A percentile compares a stretch with the other conserved stretches of the same genome.
phyloP scores from a whole-genome alignment of 2,888 invertebrate genomes.

The Plutella xylostella region DNA sequence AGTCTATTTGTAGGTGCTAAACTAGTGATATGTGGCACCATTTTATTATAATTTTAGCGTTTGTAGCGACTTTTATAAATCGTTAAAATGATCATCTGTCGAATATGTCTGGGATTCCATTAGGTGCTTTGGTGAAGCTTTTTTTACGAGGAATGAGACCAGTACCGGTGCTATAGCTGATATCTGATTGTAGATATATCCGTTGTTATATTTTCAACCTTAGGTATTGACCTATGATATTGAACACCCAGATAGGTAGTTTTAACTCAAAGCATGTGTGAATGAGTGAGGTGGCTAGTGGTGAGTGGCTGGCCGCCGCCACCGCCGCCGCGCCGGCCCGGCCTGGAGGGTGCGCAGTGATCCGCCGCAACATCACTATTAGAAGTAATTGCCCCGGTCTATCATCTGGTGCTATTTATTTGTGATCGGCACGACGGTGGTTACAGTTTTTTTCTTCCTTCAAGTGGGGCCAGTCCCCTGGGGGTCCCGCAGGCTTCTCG shows the following conservation, averaged over 20 bases:
- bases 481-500: slow-evolving; percentile 22
- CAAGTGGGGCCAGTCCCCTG: slow-evolving; percentile 19
- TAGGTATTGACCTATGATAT: too few species aligned
- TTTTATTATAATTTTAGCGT: slow-evolving; percentile 13
- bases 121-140: not conserved
- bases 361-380: slow-evolving; percentile 2
- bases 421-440: slow-evolving; percentile 6
- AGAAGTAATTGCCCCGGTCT: slow-evolving; percentile 2
- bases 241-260: too few species aligned
- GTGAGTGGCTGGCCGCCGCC: not conserved
- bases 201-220: too few species aligned
- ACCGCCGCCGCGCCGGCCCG: not conserved
- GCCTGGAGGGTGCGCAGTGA: not conserved
- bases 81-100: slow-evolving; percentile 10
- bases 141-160: slow-evolving; percentile 1
- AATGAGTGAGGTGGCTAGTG: too few species aligned
- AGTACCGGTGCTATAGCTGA: too few species aligned
- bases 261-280: too few species aligned
- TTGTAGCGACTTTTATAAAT: slow-evolving; percentile 6
- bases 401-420: slow-evolving; percentile 3
- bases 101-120: slow-evolving; percentile 6
- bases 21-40: slow-evolving; percentile 3
- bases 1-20: slow-evolving; percentile 13
- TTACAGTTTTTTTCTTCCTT: slow-evolving; percentile 5
- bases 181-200: too few species aligned